phyloP scores from a whole-genome alignment of 2,888 invertebrate species.

The Lasiommata megera region DNA sequence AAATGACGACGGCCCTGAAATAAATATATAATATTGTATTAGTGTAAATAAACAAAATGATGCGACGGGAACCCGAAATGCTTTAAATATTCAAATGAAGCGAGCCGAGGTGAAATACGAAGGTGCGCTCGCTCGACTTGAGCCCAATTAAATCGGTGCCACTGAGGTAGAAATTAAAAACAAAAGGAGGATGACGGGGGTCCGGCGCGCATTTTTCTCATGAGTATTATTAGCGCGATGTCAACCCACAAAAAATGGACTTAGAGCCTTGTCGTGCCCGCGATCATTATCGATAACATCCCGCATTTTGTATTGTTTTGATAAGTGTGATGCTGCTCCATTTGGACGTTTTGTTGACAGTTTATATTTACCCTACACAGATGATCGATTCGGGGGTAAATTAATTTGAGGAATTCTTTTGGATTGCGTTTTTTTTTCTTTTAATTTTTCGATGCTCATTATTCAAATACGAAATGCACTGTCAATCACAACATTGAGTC shows the following conservation, averaged over 20 bases:
- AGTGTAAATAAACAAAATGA: constrained; percentile 80
- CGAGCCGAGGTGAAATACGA: constrained; percentile 79
- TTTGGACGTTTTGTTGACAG: constrained; percentile 68
- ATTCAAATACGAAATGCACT: constrained; percentile 32
- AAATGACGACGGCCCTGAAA: constrained; percentile 74
- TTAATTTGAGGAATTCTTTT: constrained; percentile 22
- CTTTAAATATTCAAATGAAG: constrained; percentile 82
- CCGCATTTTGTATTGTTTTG: constrained; percentile 80
- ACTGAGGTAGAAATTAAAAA: constrained; percentile 82
- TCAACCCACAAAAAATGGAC: constrained; percentile 78
- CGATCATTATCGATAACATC: constrained; percentile 77
- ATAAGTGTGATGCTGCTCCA: constrained; percentile 67
- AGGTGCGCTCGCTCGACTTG: constrained; percentile 78
- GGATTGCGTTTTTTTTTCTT: constrained; percentile 17
- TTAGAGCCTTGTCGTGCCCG: constrained; percentile 71
- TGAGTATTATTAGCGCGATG: constrained; percentile 81
- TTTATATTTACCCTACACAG: constrained; percentile 60
- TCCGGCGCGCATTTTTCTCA: constrained; percentile 78
- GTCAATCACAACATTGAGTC: constrained; percentile 54
- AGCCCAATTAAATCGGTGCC: constrained; percentile 81
- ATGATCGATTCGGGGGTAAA: constrained; percentile 57
- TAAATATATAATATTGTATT: constrained; percentile 76
- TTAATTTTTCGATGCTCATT: constrained; percentile 14
- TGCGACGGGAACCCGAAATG: constrained; percentile 73
- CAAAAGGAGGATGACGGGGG: constrained; percentile 78